Percentiles rank a stretch among this genome's conserved stretches.
phyloP scores from a whole-genome alignment of 2,888 invertebrate genomes.

The Euclidia mi region DNA sequence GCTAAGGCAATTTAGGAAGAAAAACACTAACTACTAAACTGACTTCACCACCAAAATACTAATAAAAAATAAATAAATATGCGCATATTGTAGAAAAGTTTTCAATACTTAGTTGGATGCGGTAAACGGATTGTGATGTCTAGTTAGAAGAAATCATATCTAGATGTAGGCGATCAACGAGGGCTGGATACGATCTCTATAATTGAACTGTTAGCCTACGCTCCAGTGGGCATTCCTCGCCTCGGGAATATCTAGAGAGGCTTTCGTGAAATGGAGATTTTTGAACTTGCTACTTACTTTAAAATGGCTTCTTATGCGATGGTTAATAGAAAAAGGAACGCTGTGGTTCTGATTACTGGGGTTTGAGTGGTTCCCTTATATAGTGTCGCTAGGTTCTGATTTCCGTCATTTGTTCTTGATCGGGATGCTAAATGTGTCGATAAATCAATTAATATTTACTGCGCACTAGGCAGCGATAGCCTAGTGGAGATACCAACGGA shows the following conservation, averaged over 20 bases:
- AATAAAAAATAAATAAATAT: conserved; percentile 19
- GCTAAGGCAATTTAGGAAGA: not conserved
- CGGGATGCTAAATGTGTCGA: too few relatives aligned
- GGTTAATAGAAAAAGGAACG: too few relatives aligned
- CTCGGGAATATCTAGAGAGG: not conserved
- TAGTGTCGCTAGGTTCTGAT: too few relatives aligned
- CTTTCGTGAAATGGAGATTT: too few relatives aligned
- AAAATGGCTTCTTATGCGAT: too few relatives aligned
- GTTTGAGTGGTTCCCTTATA: too few relatives aligned
- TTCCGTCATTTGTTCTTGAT: too few relatives aligned
- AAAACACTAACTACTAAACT: not conserved
- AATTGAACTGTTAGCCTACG: conserved; percentile 73
- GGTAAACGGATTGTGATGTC: conserved; percentile 84
- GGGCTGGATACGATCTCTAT: conserved; percentile 62
- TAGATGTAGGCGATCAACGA: conserved; percentile 76
- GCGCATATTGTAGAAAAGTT: conserved; percentile 71
- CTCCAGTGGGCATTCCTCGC: conserved; percentile 13
- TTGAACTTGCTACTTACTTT: too few relatives aligned
- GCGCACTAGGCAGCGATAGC: too few relatives aligned
- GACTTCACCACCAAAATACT: not conserved
- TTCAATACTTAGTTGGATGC: conserved; percentile 83
- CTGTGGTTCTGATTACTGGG: too few relatives aligned
- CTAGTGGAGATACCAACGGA: too few relatives aligned
- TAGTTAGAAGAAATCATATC: conserved; percentile 86
- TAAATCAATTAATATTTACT: too few relatives aligned